Evolutionary conservation across 2,888 invertebrate species (phyloP).

Genomic region (Nematopogon swammerdamellus): DNA sequence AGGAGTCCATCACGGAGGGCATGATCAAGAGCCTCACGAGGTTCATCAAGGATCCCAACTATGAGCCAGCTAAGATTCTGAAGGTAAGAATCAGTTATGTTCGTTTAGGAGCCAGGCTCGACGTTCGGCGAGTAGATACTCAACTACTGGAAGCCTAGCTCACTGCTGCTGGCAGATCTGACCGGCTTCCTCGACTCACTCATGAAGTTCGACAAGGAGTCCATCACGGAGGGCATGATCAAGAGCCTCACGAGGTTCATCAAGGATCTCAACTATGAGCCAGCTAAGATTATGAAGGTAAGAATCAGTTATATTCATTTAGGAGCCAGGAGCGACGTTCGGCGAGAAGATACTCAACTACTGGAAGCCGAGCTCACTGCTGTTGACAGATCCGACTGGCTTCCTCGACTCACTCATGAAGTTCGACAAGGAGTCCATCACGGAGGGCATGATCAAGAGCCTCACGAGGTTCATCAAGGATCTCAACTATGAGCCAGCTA

Average conservation of each 20-base stretch:
- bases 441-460: constrained; percentile 77
- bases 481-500: constrained; percentile 76
- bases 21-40: no score
- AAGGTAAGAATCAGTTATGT: no score
- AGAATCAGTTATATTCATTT: constrained; percentile 45
- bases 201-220: constrained; percentile 82
- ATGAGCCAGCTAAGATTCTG: no score
- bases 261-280: no score
- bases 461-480: constrained; percentile 74
- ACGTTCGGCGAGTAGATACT: constrained; percentile 80
- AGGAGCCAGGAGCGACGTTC: constrained; percentile 60
- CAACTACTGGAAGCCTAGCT: constrained; percentile 90
- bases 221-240: no score
- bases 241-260: no score
- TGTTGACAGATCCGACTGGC: constrained; percentile 77
- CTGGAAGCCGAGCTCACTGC: constrained; percentile 83
- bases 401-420: constrained; percentile 81
- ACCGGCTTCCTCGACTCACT: constrained; percentile 77
- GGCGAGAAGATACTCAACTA: constrained; percentile 86
- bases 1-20: no score
- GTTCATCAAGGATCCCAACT: no score
- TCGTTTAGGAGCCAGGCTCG: no score
- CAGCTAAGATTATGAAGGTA: no score
- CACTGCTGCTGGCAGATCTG: constrained; percentile 79
- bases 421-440: constrained; percentile 82